Evolutionary conservation across 2,888 invertebrate species (phyloP).

Genomic region (Oscheius sp.): DNA sequence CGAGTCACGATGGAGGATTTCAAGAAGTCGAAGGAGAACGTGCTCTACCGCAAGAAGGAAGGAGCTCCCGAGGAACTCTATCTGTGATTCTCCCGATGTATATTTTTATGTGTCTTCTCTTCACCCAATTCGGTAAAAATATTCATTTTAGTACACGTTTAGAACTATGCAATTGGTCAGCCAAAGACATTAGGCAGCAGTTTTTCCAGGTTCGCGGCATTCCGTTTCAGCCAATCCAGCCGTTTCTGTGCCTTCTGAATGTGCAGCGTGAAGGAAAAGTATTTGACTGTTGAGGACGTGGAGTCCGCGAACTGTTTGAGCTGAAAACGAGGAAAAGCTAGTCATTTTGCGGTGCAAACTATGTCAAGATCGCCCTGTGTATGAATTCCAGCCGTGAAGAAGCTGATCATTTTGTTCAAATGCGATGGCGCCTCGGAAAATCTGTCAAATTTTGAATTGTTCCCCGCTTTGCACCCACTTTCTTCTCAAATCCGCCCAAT

Average conservation of each 20-base stretch:
- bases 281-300: slow-evolving; percentile 42
- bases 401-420: slow-evolving; percentile 14
- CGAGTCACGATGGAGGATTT: slow-evolving; percentile 99
- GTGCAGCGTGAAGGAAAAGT: slow-evolving; percentile 57
- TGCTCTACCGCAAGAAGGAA: slow-evolving; percentile 97
- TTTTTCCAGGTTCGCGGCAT: slow-evolving; percentile 54
- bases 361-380: slow-evolving; percentile 14
- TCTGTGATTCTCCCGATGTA: slow-evolving; percentile 78
- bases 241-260: slow-evolving; percentile 58
- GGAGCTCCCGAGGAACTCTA: slow-evolving; percentile 99
- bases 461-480: slow-evolving; percentile 46
- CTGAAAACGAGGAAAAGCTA: slow-evolving; percentile 28
- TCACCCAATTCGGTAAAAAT: neutral
- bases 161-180: neutral
- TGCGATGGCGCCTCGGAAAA: neutral
- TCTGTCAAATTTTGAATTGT: neutral
- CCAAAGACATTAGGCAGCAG: slow-evolving; percentile 43
- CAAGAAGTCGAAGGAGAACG: slow-evolving; percentile 98
- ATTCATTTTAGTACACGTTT: neutral
- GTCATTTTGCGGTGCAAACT: neutral
- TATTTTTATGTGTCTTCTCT: neutral
- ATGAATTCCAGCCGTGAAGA: neutral
- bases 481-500: slow-evolving; percentile 57
- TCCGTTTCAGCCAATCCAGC: slow-evolving; percentile 59
- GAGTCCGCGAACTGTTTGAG: slow-evolving; percentile 57